Evolutionary conservation across 2,797 vertebrate species (phyloP).

Genomic region (Lagorchestes hirsutus): DNA sequence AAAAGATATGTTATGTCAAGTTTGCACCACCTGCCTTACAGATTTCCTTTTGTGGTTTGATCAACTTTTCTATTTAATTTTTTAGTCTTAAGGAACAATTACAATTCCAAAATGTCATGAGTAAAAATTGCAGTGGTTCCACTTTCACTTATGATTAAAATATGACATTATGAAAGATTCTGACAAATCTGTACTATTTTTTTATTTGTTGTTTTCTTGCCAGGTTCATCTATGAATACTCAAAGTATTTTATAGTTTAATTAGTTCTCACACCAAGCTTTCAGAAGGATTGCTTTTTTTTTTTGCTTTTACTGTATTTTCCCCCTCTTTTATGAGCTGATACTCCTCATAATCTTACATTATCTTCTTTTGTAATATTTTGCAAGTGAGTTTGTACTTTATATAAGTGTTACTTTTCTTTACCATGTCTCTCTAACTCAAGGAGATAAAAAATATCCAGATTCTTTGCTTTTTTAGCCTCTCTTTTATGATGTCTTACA

Average conservation of each 20-base stretch:
- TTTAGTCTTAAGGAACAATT: not conserved
- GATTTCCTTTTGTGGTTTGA: not conserved
- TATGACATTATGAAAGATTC: not conserved
- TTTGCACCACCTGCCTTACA: not conserved
- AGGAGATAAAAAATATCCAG: not conserved
- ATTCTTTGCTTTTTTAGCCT: not conserved
- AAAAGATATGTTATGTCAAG: not conserved
- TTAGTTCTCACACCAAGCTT: not conserved
- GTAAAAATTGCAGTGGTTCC: not conserved
- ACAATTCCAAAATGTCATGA: not conserved
- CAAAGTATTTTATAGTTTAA: not conserved
- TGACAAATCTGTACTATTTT: not conserved
- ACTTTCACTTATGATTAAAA: not conserved
- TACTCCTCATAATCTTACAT: not conserved
- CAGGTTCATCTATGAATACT: not conserved
- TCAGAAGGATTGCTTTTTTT: not conserved
- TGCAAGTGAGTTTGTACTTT: not conserved
- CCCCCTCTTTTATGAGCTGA: not conserved
- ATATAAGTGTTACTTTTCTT: not conserved
- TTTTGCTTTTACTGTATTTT: not conserved
- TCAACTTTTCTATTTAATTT: not conserved
- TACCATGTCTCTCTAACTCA: not conserved
- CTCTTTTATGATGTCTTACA: not conserved
- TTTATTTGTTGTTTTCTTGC: not conserved
- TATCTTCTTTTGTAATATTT: not conserved